Conservation (phyloP, 1,140 invertebrate species). For the Cotesia glomerata region DNA sequence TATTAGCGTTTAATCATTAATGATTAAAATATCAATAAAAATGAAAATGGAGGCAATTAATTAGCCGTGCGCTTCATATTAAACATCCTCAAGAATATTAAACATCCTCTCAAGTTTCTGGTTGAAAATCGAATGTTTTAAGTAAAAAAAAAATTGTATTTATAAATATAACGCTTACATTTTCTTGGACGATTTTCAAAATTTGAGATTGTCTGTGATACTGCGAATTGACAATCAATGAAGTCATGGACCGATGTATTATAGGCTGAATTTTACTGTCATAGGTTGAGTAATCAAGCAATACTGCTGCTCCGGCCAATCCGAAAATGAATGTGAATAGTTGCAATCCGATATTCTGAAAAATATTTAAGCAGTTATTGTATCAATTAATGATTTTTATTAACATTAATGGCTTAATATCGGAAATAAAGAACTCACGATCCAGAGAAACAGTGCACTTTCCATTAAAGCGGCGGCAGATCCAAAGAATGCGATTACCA, state of each 20-base stretch:
- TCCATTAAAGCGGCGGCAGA: slow-evolving; percentile 77
- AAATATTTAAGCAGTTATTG: slow-evolving; percentile 28
- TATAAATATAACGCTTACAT: slow-evolving; percentile 67
- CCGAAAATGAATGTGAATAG: slow-evolving; percentile 74
- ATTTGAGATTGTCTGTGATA: slow-evolving; percentile 68
- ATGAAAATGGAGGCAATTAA: too few species aligned
- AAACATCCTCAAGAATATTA: too few species aligned
- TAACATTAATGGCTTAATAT: background rate
- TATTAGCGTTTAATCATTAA: too few species aligned
- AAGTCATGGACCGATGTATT: slow-evolving; percentile 72
- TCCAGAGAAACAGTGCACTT: slow-evolving; percentile 66
- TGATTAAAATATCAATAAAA: too few species aligned
- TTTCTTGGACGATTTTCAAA: slow-evolving; percentile 82
- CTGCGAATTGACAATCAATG: slow-evolving; percentile 75
- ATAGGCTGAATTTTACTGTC: slow-evolving; percentile 78
- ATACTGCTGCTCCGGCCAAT: slow-evolving; percentile 76
- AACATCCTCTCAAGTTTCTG: too few species aligned
- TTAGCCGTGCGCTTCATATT: too few species aligned
- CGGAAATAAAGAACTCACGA: slow-evolving; percentile 62
- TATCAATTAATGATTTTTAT: slow-evolving; percentile 24
- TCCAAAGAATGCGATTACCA: slow-evolving; percentile 77
- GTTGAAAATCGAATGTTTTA: too few species aligned
- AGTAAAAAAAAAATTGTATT: background rate
- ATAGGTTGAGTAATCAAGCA: slow-evolving; percentile 80
- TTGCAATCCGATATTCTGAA: slow-evolving; percentile 75